Evolutionary conservation across 1,140 invertebrate species (phyloP).

Genomic region (Chrysomallon squamiferum): DNA sequence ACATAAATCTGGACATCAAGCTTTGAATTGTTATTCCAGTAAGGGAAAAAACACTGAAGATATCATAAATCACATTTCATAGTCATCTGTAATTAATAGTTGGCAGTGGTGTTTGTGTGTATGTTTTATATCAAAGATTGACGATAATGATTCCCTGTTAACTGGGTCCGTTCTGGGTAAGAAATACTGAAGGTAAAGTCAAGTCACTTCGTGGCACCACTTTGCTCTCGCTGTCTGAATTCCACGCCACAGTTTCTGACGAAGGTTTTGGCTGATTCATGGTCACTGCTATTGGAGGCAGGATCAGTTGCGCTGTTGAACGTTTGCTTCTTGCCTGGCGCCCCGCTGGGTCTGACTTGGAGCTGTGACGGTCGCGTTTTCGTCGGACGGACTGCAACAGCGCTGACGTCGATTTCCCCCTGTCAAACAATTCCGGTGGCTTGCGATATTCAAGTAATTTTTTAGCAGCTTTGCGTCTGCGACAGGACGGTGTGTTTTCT

Average conservation of each 20-base stretch:
- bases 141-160: too few relatives aligned
- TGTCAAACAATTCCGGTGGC: constrained; percentile 23
- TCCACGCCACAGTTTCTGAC: neutral
- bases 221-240: neutral
- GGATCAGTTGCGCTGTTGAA: neutral
- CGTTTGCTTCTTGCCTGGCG: neutral
- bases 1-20: too few relatives aligned
- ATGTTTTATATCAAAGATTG: too few relatives aligned
- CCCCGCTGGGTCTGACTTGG: neutral
- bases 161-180: neutral
- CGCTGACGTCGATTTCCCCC: constrained; percentile 16
- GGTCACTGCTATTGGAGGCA: neutral
- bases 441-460: constrained; percentile 17
- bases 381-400: constrained; percentile 8
- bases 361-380: neutral
- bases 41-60: too few relatives aligned
- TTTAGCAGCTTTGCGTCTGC: constrained; percentile 17
- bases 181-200: neutral
- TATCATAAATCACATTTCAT: too few relatives aligned
- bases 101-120: too few relatives aligned
- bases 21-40: too few relatives aligned
- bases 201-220: neutral
- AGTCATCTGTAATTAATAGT: too few relatives aligned
- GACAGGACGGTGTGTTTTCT: constrained; percentile 18
- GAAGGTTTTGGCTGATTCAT: neutral